Evolutionary conservation across 1,140 invertebrate species (phyloP), one percentile per base, ranked within the genome.

Genomic region (Macrostomum lignano): DNA sequence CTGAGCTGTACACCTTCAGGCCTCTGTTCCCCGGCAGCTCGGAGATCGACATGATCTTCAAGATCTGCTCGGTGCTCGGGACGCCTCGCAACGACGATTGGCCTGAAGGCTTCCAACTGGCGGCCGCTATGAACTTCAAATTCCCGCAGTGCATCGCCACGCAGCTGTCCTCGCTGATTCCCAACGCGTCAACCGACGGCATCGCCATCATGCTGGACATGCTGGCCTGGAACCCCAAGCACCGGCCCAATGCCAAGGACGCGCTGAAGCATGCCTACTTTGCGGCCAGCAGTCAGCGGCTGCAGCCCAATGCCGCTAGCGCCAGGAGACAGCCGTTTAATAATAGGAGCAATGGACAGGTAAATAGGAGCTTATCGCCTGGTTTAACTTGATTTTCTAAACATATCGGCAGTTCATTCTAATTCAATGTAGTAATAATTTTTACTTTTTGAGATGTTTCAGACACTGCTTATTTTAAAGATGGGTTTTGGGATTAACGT

Each of bases 1-100:
- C 84, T 2, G 91, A 98, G 58, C 60, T 98, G 7, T 96, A 96
- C 49, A 94, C 82, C n/a, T 74, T 91, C 38, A 65, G 84, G 23
- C 88, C 91, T 1, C 59, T 96, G 6, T 98, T 96, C 58, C 91
- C 88, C 0, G 91, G 65, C 17, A 61, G 58, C 33, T 86, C 76
- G 38, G 91, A 98, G 60, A 84, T 96, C 35, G 91, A 98, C 55
- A 77, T 98, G 61, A 70, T 98, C 30, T 94, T 94, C 42, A 56
- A 55, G 58, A 86, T 94, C 35, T 86, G 82, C 47, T 75, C 77
- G 1, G 68, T 94, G 13, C 62, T 93, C 24, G 91, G 91, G 7
- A 91, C 84, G 3, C 86, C 88, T 1, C 70, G 74, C 42, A 78
- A 77, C 62, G 69, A 69, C 39, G 73, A 86, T 36, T 96, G 88